A percentile compares a stretch with the other conserved stretches of the same genome.
Conservation (phyloP, 2,797 vertebrate species). For the Amblyraja radiata region DNA sequence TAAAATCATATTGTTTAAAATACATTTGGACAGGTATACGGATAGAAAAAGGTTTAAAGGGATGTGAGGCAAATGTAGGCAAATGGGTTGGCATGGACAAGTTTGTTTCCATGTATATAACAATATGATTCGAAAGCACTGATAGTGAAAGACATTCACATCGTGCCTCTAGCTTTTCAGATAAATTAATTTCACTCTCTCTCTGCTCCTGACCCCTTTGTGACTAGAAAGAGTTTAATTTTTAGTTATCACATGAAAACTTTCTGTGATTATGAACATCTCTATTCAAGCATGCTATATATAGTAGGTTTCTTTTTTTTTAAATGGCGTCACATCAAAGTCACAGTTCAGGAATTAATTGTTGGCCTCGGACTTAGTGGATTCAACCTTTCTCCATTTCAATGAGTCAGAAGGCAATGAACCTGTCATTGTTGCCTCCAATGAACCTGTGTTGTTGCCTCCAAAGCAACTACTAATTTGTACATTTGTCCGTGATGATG, state of each 20-base stretch:
- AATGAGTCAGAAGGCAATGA: neutral
- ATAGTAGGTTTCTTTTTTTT: neutral
- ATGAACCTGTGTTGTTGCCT: neutral
- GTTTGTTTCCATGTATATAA: no score
- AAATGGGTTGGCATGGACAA: no score
- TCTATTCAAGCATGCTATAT: neutral
- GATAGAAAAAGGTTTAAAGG: no score
- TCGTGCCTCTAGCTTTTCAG: no score
- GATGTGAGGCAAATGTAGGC: no score
- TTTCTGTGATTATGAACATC: neutral
- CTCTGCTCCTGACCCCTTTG: neutral
- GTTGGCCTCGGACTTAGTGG: neutral
- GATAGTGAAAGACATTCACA: no score
- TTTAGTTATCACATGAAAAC: no score
- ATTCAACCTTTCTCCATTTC: neutral
- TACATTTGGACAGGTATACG: no score
- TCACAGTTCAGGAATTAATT: neutral
- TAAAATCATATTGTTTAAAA: no score
- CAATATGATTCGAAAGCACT: no score
- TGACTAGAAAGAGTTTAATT: neutral
- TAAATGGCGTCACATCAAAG: neutral
- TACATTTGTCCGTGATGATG: neutral
- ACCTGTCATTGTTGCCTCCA: neutral
- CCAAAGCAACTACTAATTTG: neutral
- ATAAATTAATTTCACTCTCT: neutral